Conservation (phyloP, 1,140 invertebrate species). For the Panagrolaimus sp. region DNA sequence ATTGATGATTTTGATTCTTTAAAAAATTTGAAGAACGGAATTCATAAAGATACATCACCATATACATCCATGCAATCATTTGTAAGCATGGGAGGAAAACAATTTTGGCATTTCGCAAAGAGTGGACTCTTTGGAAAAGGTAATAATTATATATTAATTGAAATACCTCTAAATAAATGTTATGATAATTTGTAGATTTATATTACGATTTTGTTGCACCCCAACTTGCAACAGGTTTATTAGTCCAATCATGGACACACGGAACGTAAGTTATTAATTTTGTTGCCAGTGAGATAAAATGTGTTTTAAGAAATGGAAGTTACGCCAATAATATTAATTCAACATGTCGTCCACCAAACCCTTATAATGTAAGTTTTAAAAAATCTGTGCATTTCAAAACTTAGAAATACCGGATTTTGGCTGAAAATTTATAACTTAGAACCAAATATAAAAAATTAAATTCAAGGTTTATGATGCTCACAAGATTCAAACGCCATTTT, state of each 20-base stretch:
- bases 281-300: constrained; percentile 10
- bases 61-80: constrained; percentile 3
- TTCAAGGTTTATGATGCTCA: constrained; percentile 21
- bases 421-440: too few relatives aligned
- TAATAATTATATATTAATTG: not conserved
- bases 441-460: constrained; percentile 23
- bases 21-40: not conserved
- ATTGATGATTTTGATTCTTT: constrained; percentile 14
- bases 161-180: not conserved
- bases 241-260: constrained; percentile 36
- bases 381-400: not conserved
- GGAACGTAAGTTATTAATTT: constrained; percentile 1
- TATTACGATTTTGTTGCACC: constrained; percentile 33
- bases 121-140: constrained; percentile 31
- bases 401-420: too few relatives aligned
- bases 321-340: constrained; percentile 6
- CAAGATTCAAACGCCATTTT: constrained; percentile 1
- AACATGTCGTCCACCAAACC: not conserved
- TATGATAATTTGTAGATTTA: constrained; percentile 22
- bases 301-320: constrained; percentile 19
- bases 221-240: constrained; percentile 16
- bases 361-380: not conserved
- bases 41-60: not conserved
- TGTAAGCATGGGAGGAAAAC: constrained; percentile 6
- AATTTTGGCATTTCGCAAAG: constrained; percentile 31